Conservation (phyloP, 2,888 invertebrate genomes). For the Argyresthia albistria region DNA sequence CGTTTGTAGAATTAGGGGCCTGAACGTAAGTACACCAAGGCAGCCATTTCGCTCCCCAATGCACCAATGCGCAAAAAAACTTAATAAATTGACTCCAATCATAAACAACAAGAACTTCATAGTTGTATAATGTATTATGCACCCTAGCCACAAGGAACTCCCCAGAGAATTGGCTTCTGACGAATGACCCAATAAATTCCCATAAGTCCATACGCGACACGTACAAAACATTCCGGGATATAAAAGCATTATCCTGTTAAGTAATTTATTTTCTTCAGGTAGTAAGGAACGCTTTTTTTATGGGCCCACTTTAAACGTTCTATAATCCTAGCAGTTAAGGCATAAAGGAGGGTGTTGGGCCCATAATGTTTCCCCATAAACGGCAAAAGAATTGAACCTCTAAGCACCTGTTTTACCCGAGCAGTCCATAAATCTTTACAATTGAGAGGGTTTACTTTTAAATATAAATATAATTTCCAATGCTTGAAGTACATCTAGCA, state of each 20-base stretch:
- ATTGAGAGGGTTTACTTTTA: constrained; percentile 20
- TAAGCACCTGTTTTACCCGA: constrained; percentile 45
- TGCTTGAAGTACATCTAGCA: not conserved
- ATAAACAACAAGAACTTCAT: constrained; percentile 48
- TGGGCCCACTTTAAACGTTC: constrained; percentile 60
- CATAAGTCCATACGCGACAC: constrained; percentile 63
- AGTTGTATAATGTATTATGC: constrained; percentile 59
- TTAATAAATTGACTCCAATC: constrained; percentile 56
- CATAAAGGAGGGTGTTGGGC: constrained; percentile 55
- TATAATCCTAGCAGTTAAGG: constrained; percentile 59
- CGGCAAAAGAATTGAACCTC: constrained; percentile 43
- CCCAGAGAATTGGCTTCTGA: constrained; percentile 60
- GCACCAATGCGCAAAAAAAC: constrained; percentile 12
- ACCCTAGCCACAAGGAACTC: constrained; percentile 63
- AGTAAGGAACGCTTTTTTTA: constrained; percentile 61
- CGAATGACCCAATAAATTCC: constrained; percentile 70
- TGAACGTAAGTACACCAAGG: not conserved
- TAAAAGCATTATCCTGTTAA: constrained; percentile 70
- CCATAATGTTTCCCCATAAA: constrained; percentile 54
- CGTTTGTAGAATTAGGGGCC: too few species aligned
- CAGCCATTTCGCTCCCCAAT: constrained; percentile 4
- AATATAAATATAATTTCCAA: not conserved
- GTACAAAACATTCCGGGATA: constrained; percentile 62
- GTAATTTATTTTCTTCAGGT: constrained; percentile 70
- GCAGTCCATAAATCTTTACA: constrained; percentile 46